These are phyloP conservation scores for Perdita meconis DNA, from an alignment of 2,888 invertebrate genomes.

Conservation along the genomic window DNA sequence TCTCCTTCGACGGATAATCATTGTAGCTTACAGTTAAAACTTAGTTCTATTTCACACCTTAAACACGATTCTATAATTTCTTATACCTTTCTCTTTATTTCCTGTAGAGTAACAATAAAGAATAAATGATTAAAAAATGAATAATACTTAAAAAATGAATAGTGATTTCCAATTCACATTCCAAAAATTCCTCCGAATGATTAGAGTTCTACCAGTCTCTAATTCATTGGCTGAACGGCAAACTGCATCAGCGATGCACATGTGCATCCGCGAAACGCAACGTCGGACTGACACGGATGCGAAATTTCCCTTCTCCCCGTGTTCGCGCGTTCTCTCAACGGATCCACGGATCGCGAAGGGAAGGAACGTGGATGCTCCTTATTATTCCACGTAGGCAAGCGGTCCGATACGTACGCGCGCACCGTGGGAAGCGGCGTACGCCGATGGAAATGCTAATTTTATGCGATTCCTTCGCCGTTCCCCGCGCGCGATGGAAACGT, in stretches of 20 bases:
- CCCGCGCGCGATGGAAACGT: constrained; percentile 53
- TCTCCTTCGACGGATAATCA: no score
- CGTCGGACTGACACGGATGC: constrained; percentile 30
- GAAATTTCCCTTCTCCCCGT: constrained; percentile 8
- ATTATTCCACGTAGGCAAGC: constrained; percentile 62
- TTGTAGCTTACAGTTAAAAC: no score
- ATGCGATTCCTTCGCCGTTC: constrained; percentile 73
- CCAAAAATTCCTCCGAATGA: constrained; percentile 23
- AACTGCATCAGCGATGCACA: constrained; percentile 26
- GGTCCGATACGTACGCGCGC: constrained; percentile 39
- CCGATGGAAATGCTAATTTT: constrained; percentile 81
- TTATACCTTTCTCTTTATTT: no score
- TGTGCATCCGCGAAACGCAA: constrained; percentile 31
- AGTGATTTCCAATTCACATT: neutral
- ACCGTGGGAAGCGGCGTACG: constrained; percentile 76
- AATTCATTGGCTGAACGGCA: constrained; percentile 40
- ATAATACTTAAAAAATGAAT: neutral
- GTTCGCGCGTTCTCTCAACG: neutral
- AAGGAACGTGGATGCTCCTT: constrained; percentile 60
- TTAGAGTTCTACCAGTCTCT: constrained; percentile 22
- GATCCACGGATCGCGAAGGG: constrained; percentile 39
- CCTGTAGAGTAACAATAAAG: no score
- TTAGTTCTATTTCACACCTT: no score
- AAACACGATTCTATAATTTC: no score
- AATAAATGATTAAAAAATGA: constrained; percentile 2